These are phyloP conservation scores for Drosophila punjabiensis DNA, from an alignment of 1,140 invertebrate species.

Conservation along the genomic window DNA sequence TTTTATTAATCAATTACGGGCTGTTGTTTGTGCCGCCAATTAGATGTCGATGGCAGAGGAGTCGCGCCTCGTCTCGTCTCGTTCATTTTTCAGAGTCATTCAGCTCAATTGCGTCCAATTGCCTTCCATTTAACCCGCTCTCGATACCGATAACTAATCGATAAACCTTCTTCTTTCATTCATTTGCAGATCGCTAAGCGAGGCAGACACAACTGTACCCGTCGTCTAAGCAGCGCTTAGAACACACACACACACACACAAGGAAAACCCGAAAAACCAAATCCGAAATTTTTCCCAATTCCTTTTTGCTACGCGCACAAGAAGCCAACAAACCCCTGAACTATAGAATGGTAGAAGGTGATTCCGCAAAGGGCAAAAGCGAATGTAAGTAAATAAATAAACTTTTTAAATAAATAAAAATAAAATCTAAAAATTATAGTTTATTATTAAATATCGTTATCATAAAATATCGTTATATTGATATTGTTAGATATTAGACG, in stretches of 20 bases:
- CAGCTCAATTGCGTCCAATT: conserved; percentile 70
- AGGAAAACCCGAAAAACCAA: conserved; percentile 29
- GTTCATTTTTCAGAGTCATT: conserved; percentile 46
- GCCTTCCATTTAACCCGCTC: conserved; percentile 60
- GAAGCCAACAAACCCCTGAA: conserved; percentile 85
- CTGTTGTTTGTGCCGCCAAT: conserved; percentile 56
- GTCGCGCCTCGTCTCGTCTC: conserved; percentile 8
- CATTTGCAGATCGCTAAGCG: conserved; percentile 67
- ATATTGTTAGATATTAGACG: no score
- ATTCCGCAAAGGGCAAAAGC: conserved; percentile 90
- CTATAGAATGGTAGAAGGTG: conserved; percentile 93
- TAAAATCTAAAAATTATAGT: no score
- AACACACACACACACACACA: conserved; percentile 21
- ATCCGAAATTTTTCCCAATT: conserved; percentile 34
- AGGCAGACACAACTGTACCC: conserved; percentile 54
- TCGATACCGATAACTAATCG: conserved; percentile 24
- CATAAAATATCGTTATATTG: no score
- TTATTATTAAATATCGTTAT: no score
- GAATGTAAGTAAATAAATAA: conserved; percentile 87
- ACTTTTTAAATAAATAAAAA: not conserved
- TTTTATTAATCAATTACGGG: conserved; percentile 76
- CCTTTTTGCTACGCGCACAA: conserved; percentile 82
- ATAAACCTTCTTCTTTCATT: conserved; percentile 7
- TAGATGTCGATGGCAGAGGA: conserved; percentile 46
- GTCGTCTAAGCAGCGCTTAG: conserved; percentile 58